phyloP scores from a whole-genome alignment of 2,888 invertebrate genomes.

The Syrphus vitripennis region DNA sequence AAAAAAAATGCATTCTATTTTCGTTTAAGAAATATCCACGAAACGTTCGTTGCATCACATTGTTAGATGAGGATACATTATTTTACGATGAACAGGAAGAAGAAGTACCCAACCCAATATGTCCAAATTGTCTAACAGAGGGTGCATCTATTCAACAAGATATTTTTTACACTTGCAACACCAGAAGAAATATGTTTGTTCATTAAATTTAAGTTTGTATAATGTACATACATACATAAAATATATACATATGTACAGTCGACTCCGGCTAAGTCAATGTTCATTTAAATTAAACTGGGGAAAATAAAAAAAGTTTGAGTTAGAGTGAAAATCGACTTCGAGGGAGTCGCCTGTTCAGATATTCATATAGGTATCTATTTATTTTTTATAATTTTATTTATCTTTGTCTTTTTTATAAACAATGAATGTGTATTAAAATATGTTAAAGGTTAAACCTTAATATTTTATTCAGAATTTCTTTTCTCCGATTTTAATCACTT shows the following conservation, averaged over 20 bases:
- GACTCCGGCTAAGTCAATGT: too few species aligned
- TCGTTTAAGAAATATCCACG: conserved; percentile 40
- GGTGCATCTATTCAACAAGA: not conserved
- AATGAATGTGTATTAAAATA: too few species aligned
- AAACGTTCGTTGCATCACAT: conserved; percentile 46
- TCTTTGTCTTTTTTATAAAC: not conserved
- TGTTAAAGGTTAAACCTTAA: too few species aligned
- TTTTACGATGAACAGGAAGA: conserved; percentile 26
- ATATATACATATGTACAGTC: too few species aligned
- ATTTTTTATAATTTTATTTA: conserved; percentile 22
- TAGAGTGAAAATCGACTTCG: too few species aligned
- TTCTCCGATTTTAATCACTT: too few species aligned
- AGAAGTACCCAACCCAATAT: not conserved
- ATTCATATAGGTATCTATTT: not conserved
- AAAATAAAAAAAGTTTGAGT: too few species aligned
- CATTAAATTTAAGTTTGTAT: conserved; percentile 45
- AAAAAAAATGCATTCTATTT: too few species aligned
- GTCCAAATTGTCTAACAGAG: not conserved
- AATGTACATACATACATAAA: too few species aligned
- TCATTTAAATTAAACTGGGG: too few species aligned
- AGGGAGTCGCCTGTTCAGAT: too few species aligned
- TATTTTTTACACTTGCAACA: not conserved
- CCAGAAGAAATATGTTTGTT: conserved; percentile 16
- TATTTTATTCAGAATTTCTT: too few species aligned
- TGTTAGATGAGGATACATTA: conserved; percentile 33